A percentile compares a stretch with the other conserved stretches of the same genome.
Conservation (phyloP, 2,113 vertebrate genomes). For the Stercorarius parasiticus region DNA sequence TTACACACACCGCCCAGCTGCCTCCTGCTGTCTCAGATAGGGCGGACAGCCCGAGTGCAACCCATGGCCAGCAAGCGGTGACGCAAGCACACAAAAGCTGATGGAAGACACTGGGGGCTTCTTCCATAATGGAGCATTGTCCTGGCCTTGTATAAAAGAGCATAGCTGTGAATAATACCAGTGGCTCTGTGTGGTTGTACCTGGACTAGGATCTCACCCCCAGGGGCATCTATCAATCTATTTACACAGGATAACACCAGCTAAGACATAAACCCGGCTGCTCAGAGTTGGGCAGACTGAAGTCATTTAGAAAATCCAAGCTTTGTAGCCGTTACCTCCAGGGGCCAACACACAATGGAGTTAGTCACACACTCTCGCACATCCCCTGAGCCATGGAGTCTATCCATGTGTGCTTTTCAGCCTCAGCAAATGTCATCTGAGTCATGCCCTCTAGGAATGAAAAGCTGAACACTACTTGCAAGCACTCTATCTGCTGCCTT, state of each 20-base stretch:
- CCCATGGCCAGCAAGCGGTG: not conserved
- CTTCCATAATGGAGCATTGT: not conserved
- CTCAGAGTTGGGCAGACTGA: not conserved
- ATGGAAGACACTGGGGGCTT: not conserved
- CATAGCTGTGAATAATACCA: not conserved
- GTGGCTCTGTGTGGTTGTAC: not conserved
- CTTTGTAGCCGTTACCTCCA: not conserved
- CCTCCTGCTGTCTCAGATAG: not conserved
- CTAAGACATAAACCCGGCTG: not conserved
- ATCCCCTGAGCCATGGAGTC: not conserved
- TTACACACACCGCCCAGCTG: fast-evolving
- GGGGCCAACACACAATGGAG: not conserved
- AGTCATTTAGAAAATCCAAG: not conserved
- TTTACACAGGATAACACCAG: not conserved
- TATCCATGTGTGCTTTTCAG: not conserved
- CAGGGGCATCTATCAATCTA: not conserved
- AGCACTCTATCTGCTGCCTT: not conserved
- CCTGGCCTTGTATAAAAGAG: not conserved
- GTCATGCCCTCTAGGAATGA: not conserved
- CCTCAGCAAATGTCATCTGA: not conserved
- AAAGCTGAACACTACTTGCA: not conserved
- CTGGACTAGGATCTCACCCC: not conserved
- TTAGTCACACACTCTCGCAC: not conserved
- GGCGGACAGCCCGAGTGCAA: not conserved
- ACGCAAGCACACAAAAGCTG: not conserved